Evolutionary conservation across 2,888 invertebrate genomes (phyloP).

Genomic region (Oxyteleia sp.): DNA sequence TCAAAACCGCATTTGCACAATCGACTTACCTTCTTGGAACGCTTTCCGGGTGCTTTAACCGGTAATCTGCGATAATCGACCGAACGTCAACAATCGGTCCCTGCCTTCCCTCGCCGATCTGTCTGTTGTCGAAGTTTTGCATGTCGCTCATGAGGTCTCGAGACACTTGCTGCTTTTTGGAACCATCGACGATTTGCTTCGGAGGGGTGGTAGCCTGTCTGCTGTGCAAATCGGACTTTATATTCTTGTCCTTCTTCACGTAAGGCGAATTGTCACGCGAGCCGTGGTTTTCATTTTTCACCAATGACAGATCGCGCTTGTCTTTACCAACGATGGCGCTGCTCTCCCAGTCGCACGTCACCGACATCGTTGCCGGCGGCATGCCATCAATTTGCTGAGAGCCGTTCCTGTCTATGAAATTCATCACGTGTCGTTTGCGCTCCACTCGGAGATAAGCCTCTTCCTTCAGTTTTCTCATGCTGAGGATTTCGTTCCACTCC

Average conservation of each 20-base stretch:
- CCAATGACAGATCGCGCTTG: conserved; percentile 61
- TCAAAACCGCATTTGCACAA: no score
- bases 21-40: conserved; percentile 91
- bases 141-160: conserved; percentile 51
- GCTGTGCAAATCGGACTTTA: conserved; percentile 77
- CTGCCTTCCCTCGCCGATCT: conserved; percentile 91
- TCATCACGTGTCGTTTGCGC: conserved; percentile 91
- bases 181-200: conserved; percentile 76
- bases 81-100: conserved; percentile 94
- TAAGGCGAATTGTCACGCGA: conserved; percentile 76
- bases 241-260: conserved; percentile 81
- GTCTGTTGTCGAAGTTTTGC: conserved; percentile 88
- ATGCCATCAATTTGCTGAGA: conserved; percentile 76
- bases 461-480: conserved; percentile 94
- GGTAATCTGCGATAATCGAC: conserved; percentile 94
- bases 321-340: no score
- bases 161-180: conserved; percentile 80
- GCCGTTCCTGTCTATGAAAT: conserved; percentile 83
- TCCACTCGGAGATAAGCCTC: conserved; percentile 92
- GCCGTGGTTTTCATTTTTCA: conserved; percentile 76
- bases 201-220: conserved; percentile 78
- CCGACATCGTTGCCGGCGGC: conserved; percentile 80
- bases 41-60: conserved; percentile 92
- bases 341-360: conserved; percentile 79
- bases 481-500: conserved; percentile 95